These are phyloP conservation scores for Steinernema khuongi DNA, from an alignment of 1,140 invertebrate species.

Conservation along the genomic window DNA sequence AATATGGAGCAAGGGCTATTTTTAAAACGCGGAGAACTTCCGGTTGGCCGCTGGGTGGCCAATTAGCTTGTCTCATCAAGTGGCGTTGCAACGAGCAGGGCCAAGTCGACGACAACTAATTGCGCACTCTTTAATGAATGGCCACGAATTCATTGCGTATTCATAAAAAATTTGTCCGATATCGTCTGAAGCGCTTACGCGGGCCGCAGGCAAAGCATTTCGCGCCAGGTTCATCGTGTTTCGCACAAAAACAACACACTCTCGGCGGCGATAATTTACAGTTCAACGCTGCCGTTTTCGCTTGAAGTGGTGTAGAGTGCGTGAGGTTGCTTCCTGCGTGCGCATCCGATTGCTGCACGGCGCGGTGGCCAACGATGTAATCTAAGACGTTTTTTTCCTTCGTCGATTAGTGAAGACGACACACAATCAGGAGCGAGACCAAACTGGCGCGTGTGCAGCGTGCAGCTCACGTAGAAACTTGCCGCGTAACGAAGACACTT, in stretches of 20 bases:
- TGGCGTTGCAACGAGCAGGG: background rate
- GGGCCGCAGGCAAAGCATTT: too few species aligned
- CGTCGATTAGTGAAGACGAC: background rate
- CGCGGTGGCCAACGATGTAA: background rate
- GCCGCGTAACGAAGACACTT: background rate
- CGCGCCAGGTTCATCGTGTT: too few species aligned
- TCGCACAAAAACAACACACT: background rate
- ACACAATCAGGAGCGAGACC: too few species aligned
- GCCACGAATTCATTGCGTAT: too few species aligned
- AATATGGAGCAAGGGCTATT: background rate
- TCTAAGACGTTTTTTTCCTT: background rate
- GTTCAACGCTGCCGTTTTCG: background rate
- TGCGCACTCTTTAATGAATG: too few species aligned
- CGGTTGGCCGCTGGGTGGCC: background rate
- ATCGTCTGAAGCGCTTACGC: too few species aligned
- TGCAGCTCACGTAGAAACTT: background rate
- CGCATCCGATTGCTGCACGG: background rate
- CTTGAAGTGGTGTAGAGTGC: background rate
- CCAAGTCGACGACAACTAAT: background rate
- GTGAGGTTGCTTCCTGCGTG: background rate
- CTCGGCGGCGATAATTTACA: background rate
- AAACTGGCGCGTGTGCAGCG: too few species aligned
- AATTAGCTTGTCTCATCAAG: background rate
- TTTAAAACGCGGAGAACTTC: background rate
- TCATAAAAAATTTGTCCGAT: too few species aligned